Base-by-base conservation (phyloP, 2,113 vertebrate species). In the Athene noctua region DNA sequence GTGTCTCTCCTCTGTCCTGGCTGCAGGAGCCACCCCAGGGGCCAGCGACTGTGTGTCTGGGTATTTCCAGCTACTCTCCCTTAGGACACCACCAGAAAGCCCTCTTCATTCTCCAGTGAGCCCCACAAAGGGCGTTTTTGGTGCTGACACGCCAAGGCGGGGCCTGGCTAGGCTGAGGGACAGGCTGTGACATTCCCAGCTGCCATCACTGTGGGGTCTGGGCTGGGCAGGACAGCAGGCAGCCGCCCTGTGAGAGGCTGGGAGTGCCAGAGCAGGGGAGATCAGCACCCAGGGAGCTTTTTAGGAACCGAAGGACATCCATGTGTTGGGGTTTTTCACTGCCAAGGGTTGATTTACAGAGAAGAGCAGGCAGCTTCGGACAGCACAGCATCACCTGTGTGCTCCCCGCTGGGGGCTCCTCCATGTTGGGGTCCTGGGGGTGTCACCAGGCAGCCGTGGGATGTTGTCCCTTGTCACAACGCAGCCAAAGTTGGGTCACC, bases 301-400 rank as follows among this genome's bases (percentile, higher is more conserved):
- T 40, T 3, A 9, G 72, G 42, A 15, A 14, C 30, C 5, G 0
- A 36, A 62, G 40, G 32, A 36, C 4, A 0, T 18, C 19, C 30
- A 0, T 1, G 2, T 4, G 16, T 47, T 47, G 12, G 4, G 4
- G 15, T 22, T 7, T 38, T 62, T 40, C 6, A 3, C 15, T 9
- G 38, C 2, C 36, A 17, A 49, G 57, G 22, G 40, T 34, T 23
- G 57, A 25, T 16, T 7, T 9, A 58, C 21, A 13, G 55, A 46
- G 54, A 13, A 42, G 20, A 21, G 1, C 25, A 10, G 29, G 19
- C 51, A 42, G 46, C 36, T 38, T 10, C 2, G 3, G 65, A 2
- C 23, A 21, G 17, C 0, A 1, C 61, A 32, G 55, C 46, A 29
- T 59, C 36, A 13, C 52, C 46, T 5, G 7, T 3, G 3, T 5